Evolutionary conservation across 2,113 vertebrate genomes (phyloP), one percentile per base, ranked within the genome.

Genomic region (Rhinolophus sinicus): DNA sequence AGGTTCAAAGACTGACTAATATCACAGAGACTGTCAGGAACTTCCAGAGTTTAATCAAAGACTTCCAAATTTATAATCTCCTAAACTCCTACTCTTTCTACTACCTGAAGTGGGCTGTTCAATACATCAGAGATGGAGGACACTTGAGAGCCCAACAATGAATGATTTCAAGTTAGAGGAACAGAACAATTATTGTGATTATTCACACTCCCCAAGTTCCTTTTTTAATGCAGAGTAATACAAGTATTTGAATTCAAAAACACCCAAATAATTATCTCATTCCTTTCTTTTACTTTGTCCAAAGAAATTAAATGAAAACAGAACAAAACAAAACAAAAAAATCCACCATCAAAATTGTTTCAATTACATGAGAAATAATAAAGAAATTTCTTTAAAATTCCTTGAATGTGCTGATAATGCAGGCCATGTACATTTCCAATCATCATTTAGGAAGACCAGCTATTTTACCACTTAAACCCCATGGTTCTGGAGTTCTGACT

Each of bases 261-360:
- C 18, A 54, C 76, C 30, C 10, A 73, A 70, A 76, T 65, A 85
- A 67, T 96, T 65, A 54, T 95, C 58, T 93, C 50, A 90, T 70
- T 64, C 11, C 33, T 70, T 54, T 87, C 11, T 72, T 91, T 78
- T 47, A 83, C 28, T 75, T 78, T 58, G 4, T 1, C 28, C 60
- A 54, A 47, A 95, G 9, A 92, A 93, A 81, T 50, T 75, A 87
- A 93, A 22, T 44, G 50, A 62, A 8, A n/a, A 60, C 58, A 26
- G 60, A 60, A 50, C 44, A 70, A 80, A 90, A 50, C 47, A 50
- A 50, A 50, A n/a, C n/a, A n/a, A n/a, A 50, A 47, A 52, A 33
- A 54, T 5, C 67, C 13, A 69, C 4, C 50, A 88, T 87, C 26
- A 90, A 94, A 52, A 44, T 30, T 2, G 76, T 94, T 76, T 76